Percentiles rank a stretch among this genome's conserved stretches.
Evolutionary conservation across 2,888 invertebrate species (phyloP).

Genomic region (Drosophila prostipennis): DNA sequence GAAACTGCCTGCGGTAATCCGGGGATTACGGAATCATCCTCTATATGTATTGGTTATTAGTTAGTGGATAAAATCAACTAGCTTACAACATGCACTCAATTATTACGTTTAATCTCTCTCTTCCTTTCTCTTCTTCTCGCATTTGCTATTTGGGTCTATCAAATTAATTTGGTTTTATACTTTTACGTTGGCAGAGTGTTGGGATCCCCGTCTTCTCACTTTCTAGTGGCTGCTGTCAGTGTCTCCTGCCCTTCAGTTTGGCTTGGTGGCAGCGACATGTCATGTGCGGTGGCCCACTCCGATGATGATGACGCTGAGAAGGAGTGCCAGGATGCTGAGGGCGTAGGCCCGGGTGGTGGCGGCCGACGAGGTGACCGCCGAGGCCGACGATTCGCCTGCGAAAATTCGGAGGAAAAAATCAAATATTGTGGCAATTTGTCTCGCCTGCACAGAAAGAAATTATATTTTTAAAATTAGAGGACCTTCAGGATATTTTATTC

Average conservation of each 20-base stretch:
- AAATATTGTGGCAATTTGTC: not conserved
- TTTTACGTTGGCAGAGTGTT: slow-evolving; percentile 56
- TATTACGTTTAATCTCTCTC: slow-evolving; percentile 47
- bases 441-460: not conserved
- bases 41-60: slow-evolving; percentile 33
- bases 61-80: slow-evolving; percentile 74
- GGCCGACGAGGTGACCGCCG: slow-evolving; percentile 84
- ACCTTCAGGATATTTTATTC: not conserved
- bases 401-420: slow-evolving; percentile 14
- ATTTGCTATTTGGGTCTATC: slow-evolving; percentile 31
- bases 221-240: slow-evolving; percentile 19
- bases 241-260: slow-evolving; percentile 21
- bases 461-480: not conserved
- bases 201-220: slow-evolving; percentile 22
- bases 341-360: slow-evolving; percentile 80
- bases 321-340: slow-evolving; percentile 73
- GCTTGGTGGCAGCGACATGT: slow-evolving; percentile 64
- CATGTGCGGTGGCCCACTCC: slow-evolving; percentile 79
- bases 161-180: slow-evolving; percentile 38
- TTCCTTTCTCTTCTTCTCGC: slow-evolving; percentile 31
- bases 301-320: slow-evolving; percentile 75
- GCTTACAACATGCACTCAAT: slow-evolving; percentile 69
- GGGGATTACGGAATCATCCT: slow-evolving; percentile 35
- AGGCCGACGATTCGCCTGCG: slow-evolving; percentile 83
- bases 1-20: slow-evolving; percentile 15